phyloP scores from a whole-genome alignment of 2,113 vertebrate species.

The Bujurquina vittata region DNA sequence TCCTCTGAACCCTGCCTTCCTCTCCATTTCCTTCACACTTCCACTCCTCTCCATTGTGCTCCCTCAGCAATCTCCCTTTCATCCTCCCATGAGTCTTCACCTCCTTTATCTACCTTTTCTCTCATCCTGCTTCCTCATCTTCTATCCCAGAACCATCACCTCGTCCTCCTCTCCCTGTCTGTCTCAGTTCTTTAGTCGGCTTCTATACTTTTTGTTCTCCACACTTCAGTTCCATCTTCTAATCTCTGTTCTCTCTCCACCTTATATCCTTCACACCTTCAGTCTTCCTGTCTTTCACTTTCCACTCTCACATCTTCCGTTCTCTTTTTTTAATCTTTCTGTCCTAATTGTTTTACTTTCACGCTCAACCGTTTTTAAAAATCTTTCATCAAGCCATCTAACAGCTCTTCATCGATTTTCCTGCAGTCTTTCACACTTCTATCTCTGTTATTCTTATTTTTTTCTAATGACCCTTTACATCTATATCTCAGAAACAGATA shows the following conservation, averaged over 20 bases:
- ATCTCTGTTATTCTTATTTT: background rate
- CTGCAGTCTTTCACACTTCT: background rate
- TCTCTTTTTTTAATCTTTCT: background rate
- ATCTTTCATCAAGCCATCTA: background rate
- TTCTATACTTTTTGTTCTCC: background rate
- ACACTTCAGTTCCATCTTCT: background rate
- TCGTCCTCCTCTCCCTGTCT: background rate
- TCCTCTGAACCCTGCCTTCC: background rate
- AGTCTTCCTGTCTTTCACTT: background rate
- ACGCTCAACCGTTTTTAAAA: background rate
- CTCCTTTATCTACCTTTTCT: background rate
- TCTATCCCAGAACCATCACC: background rate
- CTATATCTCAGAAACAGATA: background rate
- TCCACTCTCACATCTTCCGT: background rate
- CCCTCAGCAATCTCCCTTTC: conserved; percentile 2
- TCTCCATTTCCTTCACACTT: background rate
- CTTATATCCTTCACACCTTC: background rate
- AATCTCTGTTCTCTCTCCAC: background rate
- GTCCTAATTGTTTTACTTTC: background rate
- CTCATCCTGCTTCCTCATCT: background rate
- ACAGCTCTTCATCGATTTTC: background rate
- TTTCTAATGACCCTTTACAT: background rate
- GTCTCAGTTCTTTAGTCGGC: background rate
- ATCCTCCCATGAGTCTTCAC: background rate
- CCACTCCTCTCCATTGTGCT: background rate